phyloP scores from a whole-genome alignment of 2,797 vertebrate genomes.

The Fringilla coelebs region DNA sequence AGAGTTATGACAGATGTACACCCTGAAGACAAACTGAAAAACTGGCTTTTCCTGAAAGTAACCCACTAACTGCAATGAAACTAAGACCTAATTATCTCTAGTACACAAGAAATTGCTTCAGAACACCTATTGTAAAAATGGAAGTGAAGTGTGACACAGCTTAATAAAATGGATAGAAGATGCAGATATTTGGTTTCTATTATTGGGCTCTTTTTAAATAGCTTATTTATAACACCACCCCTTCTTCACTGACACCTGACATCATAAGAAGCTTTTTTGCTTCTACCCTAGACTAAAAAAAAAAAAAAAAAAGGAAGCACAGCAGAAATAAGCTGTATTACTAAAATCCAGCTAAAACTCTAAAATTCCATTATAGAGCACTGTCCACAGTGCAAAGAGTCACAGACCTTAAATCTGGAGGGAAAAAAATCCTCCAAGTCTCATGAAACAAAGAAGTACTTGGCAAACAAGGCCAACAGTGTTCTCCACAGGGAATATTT shows the following conservation, averaged over 20 bases:
- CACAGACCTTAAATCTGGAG: neutral
- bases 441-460: neutral
- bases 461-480: neutral
- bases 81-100: slow-evolving; percentile 1
- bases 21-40: slow-evolving; percentile 50
- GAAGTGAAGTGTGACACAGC: neutral
- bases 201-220: neutral
- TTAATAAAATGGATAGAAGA: neutral
- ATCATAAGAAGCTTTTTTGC: neutral
- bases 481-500: neutral
- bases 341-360: neutral
- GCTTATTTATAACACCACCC: neutral
- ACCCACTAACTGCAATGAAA: slow-evolving; percentile 7
- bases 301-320: neutral
- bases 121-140: neutral
- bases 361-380: neutral
- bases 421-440: neutral
- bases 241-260: neutral
- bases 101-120: neutral
- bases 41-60: slow-evolving; percentile 21
- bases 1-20: slow-evolving; percentile 15
- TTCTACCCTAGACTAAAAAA: neutral
- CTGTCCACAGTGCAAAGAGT: neutral
- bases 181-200: neutral
- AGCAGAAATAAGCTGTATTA: neutral